Base-by-base conservation (phyloP, 1,140 invertebrate genomes). In the Trachymyrmex septentrionalis region DNA sequence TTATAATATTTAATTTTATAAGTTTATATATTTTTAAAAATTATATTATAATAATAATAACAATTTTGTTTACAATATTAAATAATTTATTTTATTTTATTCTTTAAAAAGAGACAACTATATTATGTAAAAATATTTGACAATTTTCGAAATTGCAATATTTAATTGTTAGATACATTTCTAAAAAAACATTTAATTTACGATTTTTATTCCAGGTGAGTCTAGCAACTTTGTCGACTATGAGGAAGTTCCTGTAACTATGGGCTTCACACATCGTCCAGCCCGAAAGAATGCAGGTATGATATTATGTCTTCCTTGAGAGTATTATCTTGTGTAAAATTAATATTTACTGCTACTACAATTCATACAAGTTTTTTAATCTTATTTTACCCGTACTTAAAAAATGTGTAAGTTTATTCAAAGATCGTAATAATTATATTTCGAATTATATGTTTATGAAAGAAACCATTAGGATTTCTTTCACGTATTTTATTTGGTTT, bases 281-380 rank as follows among this genome's bases (percentile, higher is more conserved):
- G 16, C 63, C 53, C 85, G 86, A 61, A 90, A 81, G 44, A 90
- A 66, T 16, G 59, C 88, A 90, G 89, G 89, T 90, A 90, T n/a
- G 85, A 81, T 10, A 53, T 48, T 14, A 57, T 16, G 0, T 21
- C 19, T 82, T n/a, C 3, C 34, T 59, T 21, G 19, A 48, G 27
- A 34, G 24, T 72, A 38, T 73, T 73, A 14, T 59, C 19, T 59
- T 34, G 21, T 24, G 9, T 82, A 21, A 61, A 30, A 30, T 48
- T 59, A 3, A 57, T 21, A 34, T 55, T 14, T 61, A 34, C 73
- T 10, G 2, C 12, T 69, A 12, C 0, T 55, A 50, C 48, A 48
- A 30, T 14, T 0, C 7, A 48, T 12, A 24, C 16, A 14, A 34
- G 3, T 67, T n/a, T 38, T 16, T 34, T 38, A 9, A 38, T 38